These are phyloP conservation scores for Pyrrhosoma nymphula DNA, from an alignment of 2,888 invertebrate genomes.

Conservation along the genomic window DNA sequence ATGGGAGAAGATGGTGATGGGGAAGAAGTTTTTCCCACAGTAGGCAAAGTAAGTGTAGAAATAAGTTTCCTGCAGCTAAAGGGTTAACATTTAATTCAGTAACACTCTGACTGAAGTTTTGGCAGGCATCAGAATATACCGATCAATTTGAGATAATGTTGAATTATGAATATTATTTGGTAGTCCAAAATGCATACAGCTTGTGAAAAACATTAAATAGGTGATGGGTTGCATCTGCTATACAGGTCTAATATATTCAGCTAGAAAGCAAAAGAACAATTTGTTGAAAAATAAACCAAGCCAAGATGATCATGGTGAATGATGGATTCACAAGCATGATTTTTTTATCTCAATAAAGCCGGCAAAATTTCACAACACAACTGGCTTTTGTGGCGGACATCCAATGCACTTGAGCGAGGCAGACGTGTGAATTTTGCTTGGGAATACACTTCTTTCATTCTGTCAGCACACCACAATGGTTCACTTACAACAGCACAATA, in stretches of 20 bases:
- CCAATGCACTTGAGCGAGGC: slow-evolving; percentile 54
- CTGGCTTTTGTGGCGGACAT: slow-evolving; percentile 55
- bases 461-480: slow-evolving; percentile 65
- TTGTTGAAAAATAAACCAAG: slow-evolving; percentile 52
- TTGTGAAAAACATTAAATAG: slow-evolving; percentile 47
- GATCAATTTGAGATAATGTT: no score
- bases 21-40: no score
- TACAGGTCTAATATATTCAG: slow-evolving; percentile 40
- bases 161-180: no score
- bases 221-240: slow-evolving; percentile 56
- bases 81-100: no score
- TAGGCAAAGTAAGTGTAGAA: no score
- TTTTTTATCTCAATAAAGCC: slow-evolving; percentile 54
- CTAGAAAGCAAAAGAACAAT: slow-evolving; percentile 44
- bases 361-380: slow-evolving; percentile 13
- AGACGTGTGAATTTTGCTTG: slow-evolving; percentile 51
- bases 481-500: slow-evolving; percentile 65
- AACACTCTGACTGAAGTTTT: no score
- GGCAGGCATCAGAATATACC: no score
- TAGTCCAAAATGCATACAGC: not conserved
- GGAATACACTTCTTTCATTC: slow-evolving; percentile 43
- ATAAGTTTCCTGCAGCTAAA: no score
- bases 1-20: no score
- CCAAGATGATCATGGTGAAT: slow-evolving; percentile 63
- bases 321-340: slow-evolving; percentile 51